Percentiles rank a stretch among this genome's conserved stretches.
phyloP scores from a whole-genome alignment of 2,888 invertebrate species.

The Parnassius orleans region DNA sequence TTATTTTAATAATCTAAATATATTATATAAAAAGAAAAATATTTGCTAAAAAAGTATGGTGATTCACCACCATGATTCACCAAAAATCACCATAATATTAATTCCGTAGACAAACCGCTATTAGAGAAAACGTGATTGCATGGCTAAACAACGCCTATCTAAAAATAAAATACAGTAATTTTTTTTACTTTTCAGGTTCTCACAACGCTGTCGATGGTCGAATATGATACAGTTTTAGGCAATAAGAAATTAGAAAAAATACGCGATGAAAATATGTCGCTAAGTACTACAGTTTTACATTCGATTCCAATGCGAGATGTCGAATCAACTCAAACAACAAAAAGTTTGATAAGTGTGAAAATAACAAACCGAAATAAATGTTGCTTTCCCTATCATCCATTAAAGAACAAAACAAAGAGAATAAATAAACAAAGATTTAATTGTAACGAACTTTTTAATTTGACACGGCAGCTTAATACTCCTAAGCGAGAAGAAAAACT shows the following conservation, averaged over 20 bases:
- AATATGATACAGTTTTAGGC: slow-evolving; percentile 1
- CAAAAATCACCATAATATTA: too few relatives aligned
- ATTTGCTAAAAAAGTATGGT: too few relatives aligned
- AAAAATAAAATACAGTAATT: too few relatives aligned
- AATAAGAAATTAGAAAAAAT: not conserved
- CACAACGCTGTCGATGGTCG: not conserved
- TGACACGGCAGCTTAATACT: slow-evolving; percentile 5
- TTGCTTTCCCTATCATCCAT: not conserved
- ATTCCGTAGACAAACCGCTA: too few relatives aligned
- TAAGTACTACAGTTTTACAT: not conserved
- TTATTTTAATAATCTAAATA: too few relatives aligned
- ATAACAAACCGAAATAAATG: slow-evolving; percentile 1
- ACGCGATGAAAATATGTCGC: not conserved
- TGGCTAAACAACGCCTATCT: too few relatives aligned
- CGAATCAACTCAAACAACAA: slow-evolving; percentile 8
- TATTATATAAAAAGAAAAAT: too few relatives aligned
- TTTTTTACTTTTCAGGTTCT: slow-evolving; percentile 7
- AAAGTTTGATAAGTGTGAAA: slow-evolving; percentile 6
- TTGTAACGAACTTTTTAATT: not conserved
- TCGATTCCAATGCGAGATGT: not conserved
- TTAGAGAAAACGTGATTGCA: too few relatives aligned
- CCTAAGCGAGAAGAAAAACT: slow-evolving; percentile 6
- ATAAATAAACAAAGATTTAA: not conserved
- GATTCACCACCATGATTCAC: too few relatives aligned
- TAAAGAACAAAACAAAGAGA: slow-evolving; percentile 3